Evolutionary conservation across 2,113 vertebrate species (phyloP).

Genomic region (Nycticryphes semicollaris): DNA sequence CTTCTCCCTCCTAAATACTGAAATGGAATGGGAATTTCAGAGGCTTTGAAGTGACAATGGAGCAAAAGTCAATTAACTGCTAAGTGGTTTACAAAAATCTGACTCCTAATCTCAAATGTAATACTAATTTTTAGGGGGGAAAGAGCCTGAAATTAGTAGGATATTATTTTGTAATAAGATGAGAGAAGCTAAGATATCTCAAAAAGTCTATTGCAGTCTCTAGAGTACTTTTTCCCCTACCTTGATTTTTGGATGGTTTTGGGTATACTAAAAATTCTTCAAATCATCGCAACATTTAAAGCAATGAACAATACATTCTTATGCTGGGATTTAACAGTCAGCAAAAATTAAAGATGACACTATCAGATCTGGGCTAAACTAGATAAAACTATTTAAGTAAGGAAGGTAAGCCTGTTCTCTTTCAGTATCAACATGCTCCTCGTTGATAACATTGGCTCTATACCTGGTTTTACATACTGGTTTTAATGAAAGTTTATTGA

Average conservation of each 20-base stretch:
- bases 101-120: neutral
- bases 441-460: neutral
- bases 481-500: neutral
- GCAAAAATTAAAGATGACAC: neutral
- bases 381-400: neutral
- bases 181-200: neutral
- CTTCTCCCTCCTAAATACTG: neutral
- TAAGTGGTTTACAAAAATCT: neutral
- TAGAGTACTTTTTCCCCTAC: neutral
- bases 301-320: neutral
- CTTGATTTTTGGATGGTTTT: neutral
- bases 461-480: neutral
- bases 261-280: neutral
- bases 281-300: neutral
- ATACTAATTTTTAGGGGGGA: neutral
- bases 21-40: neutral
- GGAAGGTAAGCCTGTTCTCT: neutral
- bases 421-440: neutral
- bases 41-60: neutral
- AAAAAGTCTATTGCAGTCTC: neutral
- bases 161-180: neutral
- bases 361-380: neutral
- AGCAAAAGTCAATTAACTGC: neutral
- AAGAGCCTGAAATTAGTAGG: neutral
- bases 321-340: neutral